These are phyloP conservation scores for Spodoptera frugiperda DNA, from an alignment of 1,140 invertebrate species.

Conservation along the genomic window DNA sequence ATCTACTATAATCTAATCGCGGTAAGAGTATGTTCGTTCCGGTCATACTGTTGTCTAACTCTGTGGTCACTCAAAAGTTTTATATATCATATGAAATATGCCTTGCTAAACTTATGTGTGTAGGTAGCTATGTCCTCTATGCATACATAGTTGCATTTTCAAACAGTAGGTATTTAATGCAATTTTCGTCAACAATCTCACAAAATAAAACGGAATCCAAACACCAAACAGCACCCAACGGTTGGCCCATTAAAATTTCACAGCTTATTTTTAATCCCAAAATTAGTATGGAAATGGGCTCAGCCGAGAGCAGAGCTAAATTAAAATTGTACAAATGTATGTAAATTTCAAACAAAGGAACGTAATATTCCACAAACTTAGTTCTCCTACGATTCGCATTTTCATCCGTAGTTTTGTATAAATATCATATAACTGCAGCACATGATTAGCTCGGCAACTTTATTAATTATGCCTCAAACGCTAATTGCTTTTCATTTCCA, in stretches of 20 bases:
- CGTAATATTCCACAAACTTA: constrained; percentile 28
- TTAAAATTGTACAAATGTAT: constrained; percentile 35
- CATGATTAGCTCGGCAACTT: too few relatives aligned
- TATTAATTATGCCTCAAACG: too few relatives aligned
- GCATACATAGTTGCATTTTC: too few relatives aligned
- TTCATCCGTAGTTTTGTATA: constrained; percentile 26
- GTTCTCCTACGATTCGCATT: constrained; percentile 25
- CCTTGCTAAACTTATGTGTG: too few relatives aligned
- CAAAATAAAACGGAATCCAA: neutral
- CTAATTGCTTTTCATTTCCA: too few relatives aligned
- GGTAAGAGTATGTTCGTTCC: too few relatives aligned
- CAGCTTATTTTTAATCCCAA: constrained; percentile 32
- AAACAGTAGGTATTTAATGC: neutral
- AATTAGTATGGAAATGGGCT: constrained; percentile 37
- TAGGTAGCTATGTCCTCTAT: too few relatives aligned
- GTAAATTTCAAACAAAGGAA: constrained; percentile 31
- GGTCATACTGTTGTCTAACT: too few relatives aligned
- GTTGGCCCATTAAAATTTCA: constrained; percentile 12
- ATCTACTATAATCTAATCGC: too few relatives aligned
- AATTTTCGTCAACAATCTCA: neutral
- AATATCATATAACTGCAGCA: constrained; percentile 5
- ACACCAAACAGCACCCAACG: neutral
- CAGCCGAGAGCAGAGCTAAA: constrained; percentile 31
- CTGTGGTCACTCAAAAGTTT: too few relatives aligned
- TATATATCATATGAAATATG: too few relatives aligned